A percentile compares a stretch with the other conserved stretches of the same genome.
phyloP scores from a whole-genome alignment of 2,888 invertebrate genomes.

The Drosophila cyrtoloma region DNA sequence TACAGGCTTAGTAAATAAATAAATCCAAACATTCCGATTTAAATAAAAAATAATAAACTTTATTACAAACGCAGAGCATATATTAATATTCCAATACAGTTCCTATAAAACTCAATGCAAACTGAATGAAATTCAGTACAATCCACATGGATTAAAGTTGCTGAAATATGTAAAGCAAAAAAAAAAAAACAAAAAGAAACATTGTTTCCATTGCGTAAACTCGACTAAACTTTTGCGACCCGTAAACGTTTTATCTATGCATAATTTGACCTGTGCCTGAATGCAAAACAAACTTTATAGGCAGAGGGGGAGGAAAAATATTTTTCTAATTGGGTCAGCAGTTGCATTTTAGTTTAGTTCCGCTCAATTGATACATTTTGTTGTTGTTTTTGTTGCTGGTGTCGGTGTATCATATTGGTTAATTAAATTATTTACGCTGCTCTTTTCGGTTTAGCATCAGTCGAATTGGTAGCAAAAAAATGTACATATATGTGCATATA shows the following conservation, averaged over 20 bases:
- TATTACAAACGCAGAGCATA: not conserved
- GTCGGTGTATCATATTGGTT: slow-evolving; percentile 64
- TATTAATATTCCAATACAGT: slow-evolving; percentile 28
- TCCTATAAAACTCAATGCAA: slow-evolving; percentile 31
- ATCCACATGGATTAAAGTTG: slow-evolving; percentile 52
- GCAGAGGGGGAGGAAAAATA: slow-evolving; percentile 2
- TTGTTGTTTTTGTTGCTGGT: slow-evolving; percentile 30
- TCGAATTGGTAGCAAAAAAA: slow-evolving; percentile 20
- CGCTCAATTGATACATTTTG: slow-evolving; percentile 51
- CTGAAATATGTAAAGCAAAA: slow-evolving; percentile 41
- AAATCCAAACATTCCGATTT: not conserved
- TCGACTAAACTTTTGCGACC: slow-evolving; percentile 35
- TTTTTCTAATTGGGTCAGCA: slow-evolving; percentile 54
- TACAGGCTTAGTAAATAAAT: slow-evolving; percentile 19
- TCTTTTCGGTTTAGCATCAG: slow-evolving; percentile 32
- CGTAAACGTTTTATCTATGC: slow-evolving; percentile 54
- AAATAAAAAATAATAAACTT: not conserved
- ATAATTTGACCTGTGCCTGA: slow-evolving; percentile 59
- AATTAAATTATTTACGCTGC: slow-evolving; percentile 74
- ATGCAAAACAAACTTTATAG: slow-evolving; percentile 7
- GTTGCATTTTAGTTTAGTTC: slow-evolving; percentile 24
- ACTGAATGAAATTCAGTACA: slow-evolving; percentile 20
- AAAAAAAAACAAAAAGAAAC: slow-evolving; percentile 22
- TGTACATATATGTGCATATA: not conserved
- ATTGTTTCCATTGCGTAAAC: slow-evolving; percentile 30